These are phyloP conservation scores for Psilopsiagon aurifrons DNA, from an alignment of 2,113 vertebrate species.

Conservation along the genomic window DNA sequence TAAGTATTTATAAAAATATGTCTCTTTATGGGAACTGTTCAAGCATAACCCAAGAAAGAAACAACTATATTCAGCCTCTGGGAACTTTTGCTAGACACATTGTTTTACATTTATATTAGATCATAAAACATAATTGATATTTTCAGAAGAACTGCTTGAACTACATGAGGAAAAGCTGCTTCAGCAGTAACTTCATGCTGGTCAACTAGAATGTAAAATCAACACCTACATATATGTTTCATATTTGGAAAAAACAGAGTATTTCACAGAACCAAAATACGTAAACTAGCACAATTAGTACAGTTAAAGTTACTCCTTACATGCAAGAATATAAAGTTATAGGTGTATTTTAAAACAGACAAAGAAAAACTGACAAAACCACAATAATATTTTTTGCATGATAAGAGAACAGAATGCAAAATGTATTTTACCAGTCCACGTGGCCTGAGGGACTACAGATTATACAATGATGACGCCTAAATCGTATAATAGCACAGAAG, in stretches of 20 bases:
- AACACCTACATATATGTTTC: neutral
- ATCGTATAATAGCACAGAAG: slow-evolving; percentile 45
- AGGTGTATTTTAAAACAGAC: neutral
- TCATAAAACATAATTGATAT: slow-evolving; percentile 44
- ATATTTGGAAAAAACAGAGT: neutral
- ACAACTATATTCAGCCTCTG: slow-evolving; percentile 26
- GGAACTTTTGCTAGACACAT: slow-evolving; percentile 26
- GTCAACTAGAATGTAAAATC: neutral
- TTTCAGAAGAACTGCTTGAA: slow-evolving; percentile 7
- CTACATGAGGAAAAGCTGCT: slow-evolving; percentile 10
- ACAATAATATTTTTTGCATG: neutral
- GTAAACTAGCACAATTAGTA: neutral
- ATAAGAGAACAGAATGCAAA: neutral
- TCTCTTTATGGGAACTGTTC: slow-evolving; percentile 17
- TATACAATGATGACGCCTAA: slow-evolving; percentile 13
- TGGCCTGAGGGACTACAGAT: neutral
- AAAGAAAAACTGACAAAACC: neutral
- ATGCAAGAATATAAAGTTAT: neutral
- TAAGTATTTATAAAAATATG: slow-evolving; percentile 3
- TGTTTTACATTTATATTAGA: slow-evolving; percentile 47
- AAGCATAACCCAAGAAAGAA: slow-evolving; percentile 37
- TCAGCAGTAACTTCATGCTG: neutral
- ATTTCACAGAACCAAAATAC: neutral
- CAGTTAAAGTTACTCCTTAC: neutral
- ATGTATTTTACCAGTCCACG: neutral